Base-by-base conservation (phyloP, 2,113 vertebrate species). In the Suricata suricatta region DNA sequence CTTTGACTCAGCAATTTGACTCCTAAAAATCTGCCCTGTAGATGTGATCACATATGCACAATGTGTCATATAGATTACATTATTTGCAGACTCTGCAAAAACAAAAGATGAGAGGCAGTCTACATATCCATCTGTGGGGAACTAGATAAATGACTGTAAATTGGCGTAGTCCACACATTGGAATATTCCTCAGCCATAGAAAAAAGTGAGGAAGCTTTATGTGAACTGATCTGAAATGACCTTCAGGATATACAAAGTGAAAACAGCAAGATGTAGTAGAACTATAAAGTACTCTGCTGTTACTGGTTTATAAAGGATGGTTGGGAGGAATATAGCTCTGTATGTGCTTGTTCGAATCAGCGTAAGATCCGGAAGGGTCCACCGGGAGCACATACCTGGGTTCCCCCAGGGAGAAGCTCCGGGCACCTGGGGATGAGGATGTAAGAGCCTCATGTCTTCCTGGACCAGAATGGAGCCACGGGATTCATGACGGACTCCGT, bases 251-350 rank as follows among this genome's bases (percentile, higher is more conserved):
- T 1, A 71, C 12, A 33, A 66, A 69, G 44, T 11, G 1, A 77
- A 66, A 80, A 90, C 80, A 97, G 31, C 54, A 54, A 84, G 50
- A 13, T 47, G n/a, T 8, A 35, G 66, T 82, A 88, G 57, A 94
- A 80, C 68, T 54, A 14, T 5, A 10, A 79, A 57, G n/a, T 44
- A n/a, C 31, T 86, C 57, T 31, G 16, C 3, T 11, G 1, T 57
- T 50, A 38, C 31, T 63, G 10, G 50, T 89, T 92, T n/a, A 17
- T 7, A 57, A 91, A 85, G 29, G 11, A 63, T 5, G 16, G 29
- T 1, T 60, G 13, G 15, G 29, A 95, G 50, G 47, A 87, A 47
- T 41, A 3, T 7, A 35, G 14, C 66, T n/a, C 19, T 47, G 0
- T 29, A 10, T 21, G 23, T 69, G 7, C 63, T 38, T 63, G 29